These are phyloP conservation scores for Macrobrachium rosenbergii DNA, from an alignment of 1,140 invertebrate genomes.

Conservation along the genomic window DNA sequence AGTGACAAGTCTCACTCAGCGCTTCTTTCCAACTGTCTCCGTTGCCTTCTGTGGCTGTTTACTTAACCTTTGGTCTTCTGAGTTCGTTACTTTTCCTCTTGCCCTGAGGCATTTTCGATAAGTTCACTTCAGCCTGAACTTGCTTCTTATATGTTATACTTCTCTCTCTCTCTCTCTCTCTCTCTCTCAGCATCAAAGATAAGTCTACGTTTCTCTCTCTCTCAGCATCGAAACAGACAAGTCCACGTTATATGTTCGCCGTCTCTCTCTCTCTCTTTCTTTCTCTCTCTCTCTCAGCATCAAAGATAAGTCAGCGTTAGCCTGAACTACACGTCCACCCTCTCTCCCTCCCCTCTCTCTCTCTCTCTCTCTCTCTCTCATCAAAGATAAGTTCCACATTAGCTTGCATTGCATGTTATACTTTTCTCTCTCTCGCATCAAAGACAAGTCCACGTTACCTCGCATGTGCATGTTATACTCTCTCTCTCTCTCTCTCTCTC, in stretches of 20 bases:
- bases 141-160: too few species aligned
- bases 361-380: not conserved
- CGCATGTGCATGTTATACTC: too few species aligned
- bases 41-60: not conserved
- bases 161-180: not conserved
- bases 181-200: too few species aligned
- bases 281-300: not conserved
- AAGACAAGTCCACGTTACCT: too few species aligned
- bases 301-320: not conserved
- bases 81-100: not conserved
- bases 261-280: conserved; percentile 27
- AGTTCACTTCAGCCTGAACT: not conserved
- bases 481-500: not conserved
- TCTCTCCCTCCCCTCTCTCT: not conserved
- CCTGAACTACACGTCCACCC: not conserved
- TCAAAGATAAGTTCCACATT: too few species aligned
- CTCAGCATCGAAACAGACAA: not conserved
- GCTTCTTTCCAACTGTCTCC: too few species aligned
- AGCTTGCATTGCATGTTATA: too few species aligned
- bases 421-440: too few species aligned
- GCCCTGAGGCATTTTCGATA: not conserved
- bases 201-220: not conserved
- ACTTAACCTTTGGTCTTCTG: not conserved
- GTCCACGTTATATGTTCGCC: too few species aligned
- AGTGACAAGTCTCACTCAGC: too few species aligned